Evolutionary conservation across 2,888 invertebrate species (phyloP).

Genomic region (Amiota minor): DNA sequence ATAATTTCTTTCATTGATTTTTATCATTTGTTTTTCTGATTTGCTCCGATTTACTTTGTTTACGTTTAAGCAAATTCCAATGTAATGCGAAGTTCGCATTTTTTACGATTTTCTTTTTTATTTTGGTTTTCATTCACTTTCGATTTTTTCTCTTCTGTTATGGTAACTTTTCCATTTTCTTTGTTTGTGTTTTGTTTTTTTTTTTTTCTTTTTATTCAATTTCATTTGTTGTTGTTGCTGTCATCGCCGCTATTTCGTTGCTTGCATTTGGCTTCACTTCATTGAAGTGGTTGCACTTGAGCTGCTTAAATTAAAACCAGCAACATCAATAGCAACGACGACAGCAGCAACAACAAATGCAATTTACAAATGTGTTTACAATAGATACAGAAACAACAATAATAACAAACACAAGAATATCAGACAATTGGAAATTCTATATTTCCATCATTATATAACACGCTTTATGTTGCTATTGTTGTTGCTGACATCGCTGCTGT

Average conservation of each 20-base stretch:
- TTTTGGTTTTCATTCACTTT: constrained; percentile 8
- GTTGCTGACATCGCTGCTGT: neutral
- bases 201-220: neutral
- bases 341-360: constrained; percentile 25
- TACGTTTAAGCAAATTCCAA: neutral
- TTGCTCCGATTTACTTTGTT: neutral
- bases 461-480: constrained; percentile 41
- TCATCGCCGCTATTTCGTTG: constrained; percentile 5
- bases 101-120: constrained; percentile 11
- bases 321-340: constrained; percentile 27
- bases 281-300: constrained; percentile 50
- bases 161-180: neutral
- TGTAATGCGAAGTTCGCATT: neutral
- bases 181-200: neutral
- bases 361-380: neutral
- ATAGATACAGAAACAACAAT: constrained; percentile 20
- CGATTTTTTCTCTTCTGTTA: neutral
- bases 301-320: constrained; percentile 38
- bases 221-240: constrained; percentile 13
- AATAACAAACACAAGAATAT: constrained; percentile 21
- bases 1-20: constrained; percentile 34
- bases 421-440: constrained; percentile 24
- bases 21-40: constrained; percentile 46
- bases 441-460: constrained; percentile 10
- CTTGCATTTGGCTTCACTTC: neutral